Percentiles rank a stretch among this genome's conserved stretches.
These are phyloP conservation scores for Smutsia gigantea DNA, from an alignment of 2,797 vertebrate genomes.

Conservation along the genomic window DNA sequence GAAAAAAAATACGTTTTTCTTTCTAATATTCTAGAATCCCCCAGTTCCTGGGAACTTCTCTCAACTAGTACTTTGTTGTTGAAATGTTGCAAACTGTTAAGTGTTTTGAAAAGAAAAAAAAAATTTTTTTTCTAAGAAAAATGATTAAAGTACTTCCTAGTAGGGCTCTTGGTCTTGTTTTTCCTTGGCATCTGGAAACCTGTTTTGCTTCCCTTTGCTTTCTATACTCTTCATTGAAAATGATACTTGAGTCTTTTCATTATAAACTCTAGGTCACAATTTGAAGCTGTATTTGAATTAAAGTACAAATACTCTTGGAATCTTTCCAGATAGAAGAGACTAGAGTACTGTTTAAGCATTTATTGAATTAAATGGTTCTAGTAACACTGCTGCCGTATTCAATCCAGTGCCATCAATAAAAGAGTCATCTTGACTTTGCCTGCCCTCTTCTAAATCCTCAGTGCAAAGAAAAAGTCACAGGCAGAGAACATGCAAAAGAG, in stretches of 20 bases:
- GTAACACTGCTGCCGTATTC: conserved; percentile 38
- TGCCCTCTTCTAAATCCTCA: neutral
- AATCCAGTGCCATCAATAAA: conserved; percentile 45
- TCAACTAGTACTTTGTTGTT: conserved; percentile 61
- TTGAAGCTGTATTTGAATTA: conserved; percentile 37
- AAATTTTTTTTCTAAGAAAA: conserved; percentile 66
- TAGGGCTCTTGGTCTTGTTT: conserved; percentile 60
- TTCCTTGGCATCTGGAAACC: neutral
- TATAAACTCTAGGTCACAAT: neutral
- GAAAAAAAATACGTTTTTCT: conserved; percentile 35
- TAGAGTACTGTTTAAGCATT: conserved; percentile 47
- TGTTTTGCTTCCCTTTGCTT: neutral
- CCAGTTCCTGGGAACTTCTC: conserved; percentile 5
- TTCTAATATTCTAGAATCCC: conserved; percentile 25
- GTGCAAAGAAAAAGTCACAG: conserved; percentile 29
- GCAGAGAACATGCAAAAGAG: neutral
- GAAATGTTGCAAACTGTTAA: conserved; percentile 63
- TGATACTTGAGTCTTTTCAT: neutral
- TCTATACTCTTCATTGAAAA: neutral
- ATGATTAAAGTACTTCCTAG: conserved; percentile 75
- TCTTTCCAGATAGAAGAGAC: conserved; percentile 33
- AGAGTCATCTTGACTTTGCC: conserved; percentile 23
- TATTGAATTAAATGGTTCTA: conserved; percentile 68
- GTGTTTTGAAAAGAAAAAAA: neutral
- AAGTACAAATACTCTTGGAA: conserved; percentile 36